Percentiles rank a stretch among this genome's conserved stretches.
phyloP scores from a whole-genome alignment of 2,113 vertebrate genomes.

The Emydura subglobosa region DNA sequence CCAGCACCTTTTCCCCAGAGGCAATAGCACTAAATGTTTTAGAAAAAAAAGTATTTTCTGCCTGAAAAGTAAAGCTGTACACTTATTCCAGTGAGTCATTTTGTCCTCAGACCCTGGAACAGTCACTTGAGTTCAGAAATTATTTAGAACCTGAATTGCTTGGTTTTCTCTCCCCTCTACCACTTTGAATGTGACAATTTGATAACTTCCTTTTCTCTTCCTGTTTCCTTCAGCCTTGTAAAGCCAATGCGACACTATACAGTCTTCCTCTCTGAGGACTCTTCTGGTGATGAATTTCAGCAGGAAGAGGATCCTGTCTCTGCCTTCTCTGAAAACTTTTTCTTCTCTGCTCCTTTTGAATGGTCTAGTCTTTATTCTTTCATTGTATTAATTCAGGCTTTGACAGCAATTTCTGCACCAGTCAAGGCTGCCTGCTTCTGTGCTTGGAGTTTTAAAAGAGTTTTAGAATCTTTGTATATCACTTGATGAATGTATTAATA shows the following conservation, averaged over 20 bases:
- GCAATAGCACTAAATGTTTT: accelerated
- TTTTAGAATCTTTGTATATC: background rate
- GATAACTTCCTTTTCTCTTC: slow-evolving; percentile 73
- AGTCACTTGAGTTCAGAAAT: background rate
- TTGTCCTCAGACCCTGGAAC: background rate
- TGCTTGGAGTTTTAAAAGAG: background rate
- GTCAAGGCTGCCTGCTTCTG: background rate
- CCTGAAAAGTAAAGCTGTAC: background rate
- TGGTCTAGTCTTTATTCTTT: slow-evolving; percentile 89
- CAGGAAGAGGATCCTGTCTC: slow-evolving; percentile 88
- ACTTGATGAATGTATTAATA: background rate
- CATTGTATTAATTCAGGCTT: background rate
- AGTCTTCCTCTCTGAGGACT: slow-evolving; percentile 98
- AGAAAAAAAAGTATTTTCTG: background rate
- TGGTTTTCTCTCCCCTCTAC: slow-evolving; percentile 17
- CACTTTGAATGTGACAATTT: slow-evolving; percentile 14
- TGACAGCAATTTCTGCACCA: background rate
- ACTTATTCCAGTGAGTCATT: accelerated
- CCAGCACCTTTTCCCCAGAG: accelerated
- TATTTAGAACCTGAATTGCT: background rate
- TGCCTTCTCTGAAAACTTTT: slow-evolving; percentile 95
- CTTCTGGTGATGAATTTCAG: slow-evolving; percentile 94
- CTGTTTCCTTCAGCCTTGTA: slow-evolving; percentile 85
- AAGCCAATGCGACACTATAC: slow-evolving; percentile 96
- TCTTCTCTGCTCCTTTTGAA: slow-evolving; percentile 96